Evolutionary conservation across 2,888 invertebrate genomes (phyloP).

Genomic region (Theristus sp.): DNA sequence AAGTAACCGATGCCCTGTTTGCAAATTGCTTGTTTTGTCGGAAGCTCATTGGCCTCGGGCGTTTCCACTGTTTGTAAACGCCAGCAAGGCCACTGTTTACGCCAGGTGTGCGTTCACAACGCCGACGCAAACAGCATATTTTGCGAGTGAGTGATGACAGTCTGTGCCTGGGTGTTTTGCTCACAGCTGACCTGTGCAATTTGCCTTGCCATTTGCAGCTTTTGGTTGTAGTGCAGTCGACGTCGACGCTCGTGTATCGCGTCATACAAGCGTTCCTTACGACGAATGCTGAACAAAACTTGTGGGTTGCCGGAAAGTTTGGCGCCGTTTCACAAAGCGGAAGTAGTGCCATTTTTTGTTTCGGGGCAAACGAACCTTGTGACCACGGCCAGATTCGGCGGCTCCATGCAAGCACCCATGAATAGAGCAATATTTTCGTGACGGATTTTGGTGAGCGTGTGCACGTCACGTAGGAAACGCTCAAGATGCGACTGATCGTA

Average conservation of each 20-base stretch:
- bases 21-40: not conserved
- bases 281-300: constrained; percentile 12
- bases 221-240: constrained; percentile 23
- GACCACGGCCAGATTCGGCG: constrained; percentile 30
- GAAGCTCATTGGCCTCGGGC: too few species aligned
- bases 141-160: too few species aligned
- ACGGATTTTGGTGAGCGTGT: constrained; percentile 31
- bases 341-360: too few species aligned
- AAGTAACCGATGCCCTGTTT: constrained; percentile 33
- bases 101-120: too few species aligned
- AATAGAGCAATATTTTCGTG: constrained; percentile 36
- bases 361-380: constrained; percentile 31
- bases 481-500: not conserved
- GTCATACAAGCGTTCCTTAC: constrained; percentile 31
- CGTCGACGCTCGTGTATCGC: constrained; percentile 26
- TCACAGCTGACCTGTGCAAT: constrained; percentile 30
- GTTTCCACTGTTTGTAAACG: too few species aligned
- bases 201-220: constrained; percentile 29
- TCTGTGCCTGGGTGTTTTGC: too few species aligned
- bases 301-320: too few species aligned
- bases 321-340: too few species aligned
- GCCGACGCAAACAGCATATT: too few species aligned
- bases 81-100: too few species aligned
- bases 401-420: constrained; percentile 34
- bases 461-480: constrained; percentile 19